Percentiles rank a stretch among this genome's conserved stretches.
Evolutionary conservation across 2,797 vertebrate species (phyloP).

Genomic region (Hypotaenidia philippensis): DNA sequence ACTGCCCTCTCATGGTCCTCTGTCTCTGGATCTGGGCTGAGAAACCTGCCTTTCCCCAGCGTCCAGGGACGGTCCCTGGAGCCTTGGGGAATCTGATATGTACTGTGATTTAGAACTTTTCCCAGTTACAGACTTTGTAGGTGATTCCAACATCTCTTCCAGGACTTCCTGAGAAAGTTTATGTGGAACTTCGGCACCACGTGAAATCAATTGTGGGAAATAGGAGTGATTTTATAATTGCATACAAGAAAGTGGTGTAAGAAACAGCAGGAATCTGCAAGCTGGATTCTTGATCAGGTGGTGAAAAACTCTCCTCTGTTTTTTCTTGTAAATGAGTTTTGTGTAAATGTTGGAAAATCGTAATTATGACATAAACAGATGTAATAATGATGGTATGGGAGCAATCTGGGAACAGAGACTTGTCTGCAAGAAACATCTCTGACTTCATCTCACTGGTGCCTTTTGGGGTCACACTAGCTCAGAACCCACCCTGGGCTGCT

Average conservation of each 20-base stretch:
- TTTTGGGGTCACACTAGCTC: background rate
- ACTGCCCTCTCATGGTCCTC: constrained; percentile 49
- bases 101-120: background rate
- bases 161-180: background rate
- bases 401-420: background rate
- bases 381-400: background rate
- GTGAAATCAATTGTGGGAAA: background rate
- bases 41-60: background rate
- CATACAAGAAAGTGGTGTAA: background rate
- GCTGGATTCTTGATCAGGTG: background rate
- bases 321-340: background rate
- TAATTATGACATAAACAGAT: background rate
- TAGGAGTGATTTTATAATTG: background rate
- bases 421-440: background rate
- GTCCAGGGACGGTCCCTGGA: accelerated
- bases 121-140: background rate
- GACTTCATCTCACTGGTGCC: background rate
- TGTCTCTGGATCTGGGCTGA: background rate
- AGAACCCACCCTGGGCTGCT: background rate
- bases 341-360: background rate
- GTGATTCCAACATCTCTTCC: background rate
- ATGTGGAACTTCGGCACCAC: background rate
- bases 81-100: background rate
- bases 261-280: constrained; percentile 1
- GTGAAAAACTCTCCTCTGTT: background rate